These are phyloP conservation scores for Phocides pigmalion DNA, from an alignment of 1,140 invertebrate species.

Conservation along the genomic window DNA sequence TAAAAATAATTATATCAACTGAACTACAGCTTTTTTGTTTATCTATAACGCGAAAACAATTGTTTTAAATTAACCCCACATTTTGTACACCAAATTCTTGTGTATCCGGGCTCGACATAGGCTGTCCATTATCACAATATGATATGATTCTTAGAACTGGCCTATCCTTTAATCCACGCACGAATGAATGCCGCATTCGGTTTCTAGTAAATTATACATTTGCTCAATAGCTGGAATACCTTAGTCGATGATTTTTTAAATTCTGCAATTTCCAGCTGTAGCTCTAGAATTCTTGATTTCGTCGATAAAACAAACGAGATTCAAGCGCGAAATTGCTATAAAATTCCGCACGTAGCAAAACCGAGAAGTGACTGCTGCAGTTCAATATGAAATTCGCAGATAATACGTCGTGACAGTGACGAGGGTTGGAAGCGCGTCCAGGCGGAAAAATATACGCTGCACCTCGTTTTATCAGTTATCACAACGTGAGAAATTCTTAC, in stretches of 20 bases:
- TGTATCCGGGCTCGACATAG: too few species aligned
- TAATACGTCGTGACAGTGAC: conserved; percentile 73
- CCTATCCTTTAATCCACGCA: too few species aligned
- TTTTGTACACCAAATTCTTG: too few species aligned
- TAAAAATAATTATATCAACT: too few species aligned
- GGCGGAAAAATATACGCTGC: conserved; percentile 71
- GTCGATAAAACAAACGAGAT: conserved; percentile 22
- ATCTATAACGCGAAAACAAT: too few species aligned
- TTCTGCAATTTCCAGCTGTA: background rate
- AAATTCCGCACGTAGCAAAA: conserved; percentile 27
- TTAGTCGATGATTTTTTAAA: background rate
- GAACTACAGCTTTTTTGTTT: too few species aligned
- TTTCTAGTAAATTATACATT: background rate
- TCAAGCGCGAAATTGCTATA: conserved; percentile 8
- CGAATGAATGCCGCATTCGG: too few species aligned
- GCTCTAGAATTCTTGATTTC: background rate
- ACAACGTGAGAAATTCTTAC: conserved; percentile 50
- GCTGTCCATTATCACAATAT: too few species aligned
- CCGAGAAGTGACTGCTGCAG: conserved; percentile 49
- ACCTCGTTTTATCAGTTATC: conserved; percentile 66
- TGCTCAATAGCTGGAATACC: background rate
- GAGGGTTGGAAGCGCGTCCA: conserved; percentile 67
- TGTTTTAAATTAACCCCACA: too few species aligned
- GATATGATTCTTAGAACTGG: too few species aligned
- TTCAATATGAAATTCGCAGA: conserved; percentile 70